Percentiles rank a stretch among this genome's conserved stretches.
Evolutionary conservation across 2,113 vertebrate species (phyloP).

Genomic region (Hiodon alosoides): DNA sequence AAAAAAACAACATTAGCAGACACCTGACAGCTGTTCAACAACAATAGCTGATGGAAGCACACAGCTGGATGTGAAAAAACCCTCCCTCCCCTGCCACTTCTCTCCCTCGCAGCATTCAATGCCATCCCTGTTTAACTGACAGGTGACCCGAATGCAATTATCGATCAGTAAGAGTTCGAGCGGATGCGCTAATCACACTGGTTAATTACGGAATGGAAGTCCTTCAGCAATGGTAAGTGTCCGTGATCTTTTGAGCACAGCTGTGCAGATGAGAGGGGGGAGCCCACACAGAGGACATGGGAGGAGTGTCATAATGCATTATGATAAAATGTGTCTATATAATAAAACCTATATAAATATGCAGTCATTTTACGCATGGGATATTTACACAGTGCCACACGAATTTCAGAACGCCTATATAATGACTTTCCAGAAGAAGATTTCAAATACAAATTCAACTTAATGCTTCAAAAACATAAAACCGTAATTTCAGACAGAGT

Average conservation of each 20-base stretch:
- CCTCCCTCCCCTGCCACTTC: constrained; percentile 21
- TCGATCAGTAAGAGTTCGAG: constrained; percentile 36
- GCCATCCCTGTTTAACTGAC: constrained; percentile 27
- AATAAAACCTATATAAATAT: no score
- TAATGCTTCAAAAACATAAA: no score
- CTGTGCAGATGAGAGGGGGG: constrained; percentile 1
- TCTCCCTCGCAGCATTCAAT: constrained; percentile 9
- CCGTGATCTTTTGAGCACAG: constrained; percentile 24
- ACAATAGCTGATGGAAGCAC: constrained; percentile 38
- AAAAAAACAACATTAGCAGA: constrained; percentile 43
- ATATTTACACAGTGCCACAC: no score
- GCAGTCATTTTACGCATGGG: no score
- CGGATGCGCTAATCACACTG: constrained; percentile 48
- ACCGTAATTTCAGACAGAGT: no score
- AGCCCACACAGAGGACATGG: no score
- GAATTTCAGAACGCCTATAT: no score
- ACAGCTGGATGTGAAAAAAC: constrained; percentile 50
- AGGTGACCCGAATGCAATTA: constrained; percentile 48
- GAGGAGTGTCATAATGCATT: no score
- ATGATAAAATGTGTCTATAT: no score
- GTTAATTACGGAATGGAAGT: constrained; percentile 20
- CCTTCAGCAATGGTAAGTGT: constrained; percentile 28
- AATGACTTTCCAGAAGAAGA: no score
- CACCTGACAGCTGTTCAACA: constrained; percentile 60
- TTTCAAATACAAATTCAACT: no score